Evolutionary conservation across 2,797 vertebrate species (phyloP), one percentile per base, ranked within the genome.

Genomic region (Masticophis lateralis): DNA sequence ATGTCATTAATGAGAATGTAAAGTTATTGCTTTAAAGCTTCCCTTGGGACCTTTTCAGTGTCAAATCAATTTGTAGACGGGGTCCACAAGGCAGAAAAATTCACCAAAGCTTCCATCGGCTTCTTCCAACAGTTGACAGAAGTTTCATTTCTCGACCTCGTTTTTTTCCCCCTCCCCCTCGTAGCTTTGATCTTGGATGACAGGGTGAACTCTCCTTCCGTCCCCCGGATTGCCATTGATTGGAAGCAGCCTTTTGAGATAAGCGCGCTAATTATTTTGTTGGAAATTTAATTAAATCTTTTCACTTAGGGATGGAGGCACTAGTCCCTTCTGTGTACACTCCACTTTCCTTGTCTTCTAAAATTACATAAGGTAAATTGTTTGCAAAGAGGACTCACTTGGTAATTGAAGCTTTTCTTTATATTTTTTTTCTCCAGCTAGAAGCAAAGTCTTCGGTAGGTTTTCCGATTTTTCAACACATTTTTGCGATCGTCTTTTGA

Each of bases 1-100:
- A 60, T 97, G 96, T 98, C 98, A 98, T 98, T 98, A 98, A 98
- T 98, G 97, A 95, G 97, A 98, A 97, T 97, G 97, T 97, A 98
- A 98, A 98, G 97, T 97, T 96, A 97, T 97, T 96, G 97, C 97
- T 98, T 98, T 97, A 95, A 98, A 97, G 96, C 95, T 96, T 97
- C 97, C 97, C 94, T 61, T 93, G 97, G 97, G 98, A 98, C 96
- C 97, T 96, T 97, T 97, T 97, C 97, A 95, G 94, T 96, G 97
- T 98, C 97, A 97, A 98, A 98, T 98, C 97, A 97, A 98, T 98
- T 98, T 28, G 97, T 97, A 95, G 96, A 97, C 96, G 97, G 96
- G 95, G 95, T 97, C 96, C 95, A 43, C 94, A 97, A 97, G 97
- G 95, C 95, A 97, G 96, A 95, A 95, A 96, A 37, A 96, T 96